Evolutionary conservation across 2,797 vertebrate species (phyloP).

Genomic region (Poecilia picta): DNA sequence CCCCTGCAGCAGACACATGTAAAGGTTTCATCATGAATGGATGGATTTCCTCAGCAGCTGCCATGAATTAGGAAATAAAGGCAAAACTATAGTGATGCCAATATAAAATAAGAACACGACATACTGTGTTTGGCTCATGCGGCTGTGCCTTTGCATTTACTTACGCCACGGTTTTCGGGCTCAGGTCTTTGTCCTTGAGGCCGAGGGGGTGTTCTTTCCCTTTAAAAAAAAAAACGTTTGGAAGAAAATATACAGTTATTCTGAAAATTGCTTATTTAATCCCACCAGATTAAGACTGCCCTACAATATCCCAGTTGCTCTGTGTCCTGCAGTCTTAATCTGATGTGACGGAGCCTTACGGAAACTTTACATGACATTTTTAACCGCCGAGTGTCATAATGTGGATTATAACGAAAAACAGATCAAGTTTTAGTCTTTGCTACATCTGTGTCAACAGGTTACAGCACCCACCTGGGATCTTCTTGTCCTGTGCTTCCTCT

Average conservation of each 20-base stretch:
- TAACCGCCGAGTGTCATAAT: background rate
- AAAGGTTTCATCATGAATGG: conserved; percentile 76
- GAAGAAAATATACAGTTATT: background rate
- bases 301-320: background rate
- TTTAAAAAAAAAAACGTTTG: conserved; percentile 57
- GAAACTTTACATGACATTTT: background rate
- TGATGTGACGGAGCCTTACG: background rate
- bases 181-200: conserved; percentile 99
- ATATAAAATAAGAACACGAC: background rate
- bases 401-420: background rate
- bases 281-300: background rate
- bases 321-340: background rate
- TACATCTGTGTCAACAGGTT: background rate
- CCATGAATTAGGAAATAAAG: background rate
- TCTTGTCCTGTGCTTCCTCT: conserved; percentile 96
- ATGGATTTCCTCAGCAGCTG: conserved; percentile 25
- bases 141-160: conserved; percentile 48
- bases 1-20: conserved; percentile 35
- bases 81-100: background rate
- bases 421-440: background rate
- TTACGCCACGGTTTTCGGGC: conserved; percentile 96
- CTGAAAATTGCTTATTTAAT: background rate
- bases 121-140: background rate
- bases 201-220: conserved; percentile 96
- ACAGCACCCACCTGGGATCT: conserved; percentile 88